These are phyloP conservation scores for Sebastes melanostomus DNA, from an alignment of 2,797 vertebrate species.

Conservation along the genomic window DNA sequence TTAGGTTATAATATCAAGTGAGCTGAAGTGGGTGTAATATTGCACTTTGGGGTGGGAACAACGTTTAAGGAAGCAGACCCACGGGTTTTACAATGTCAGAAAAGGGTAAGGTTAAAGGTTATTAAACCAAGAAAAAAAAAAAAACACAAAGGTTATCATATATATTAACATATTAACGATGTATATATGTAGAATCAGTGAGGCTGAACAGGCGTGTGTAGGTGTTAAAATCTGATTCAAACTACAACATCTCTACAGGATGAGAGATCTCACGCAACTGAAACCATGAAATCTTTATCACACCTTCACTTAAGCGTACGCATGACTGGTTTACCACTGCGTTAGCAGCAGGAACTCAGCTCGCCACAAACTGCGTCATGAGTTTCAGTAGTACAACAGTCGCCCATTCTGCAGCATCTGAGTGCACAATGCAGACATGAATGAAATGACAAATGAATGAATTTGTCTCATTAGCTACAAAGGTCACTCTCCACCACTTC, in stretches of 20 bases:
- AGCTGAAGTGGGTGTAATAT: not conserved
- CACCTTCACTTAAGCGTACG: not conserved
- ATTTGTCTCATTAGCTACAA: conserved; percentile 22
- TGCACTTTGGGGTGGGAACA: not conserved
- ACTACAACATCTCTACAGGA: not conserved
- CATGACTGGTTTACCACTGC: not conserved
- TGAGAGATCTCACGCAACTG: not conserved
- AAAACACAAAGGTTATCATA: not conserved
- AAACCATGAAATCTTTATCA: conserved; percentile 9
- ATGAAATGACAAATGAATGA: conserved; percentile 15
- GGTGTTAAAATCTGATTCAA: not conserved
- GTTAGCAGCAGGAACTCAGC: not conserved
- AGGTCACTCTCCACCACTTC: conserved; percentile 15
- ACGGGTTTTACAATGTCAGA: no score
- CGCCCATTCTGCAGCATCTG: not conserved
- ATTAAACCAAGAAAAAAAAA: not conserved
- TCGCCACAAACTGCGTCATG: conserved; percentile 50
- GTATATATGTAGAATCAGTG: not conserved
- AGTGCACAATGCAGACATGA: not conserved
- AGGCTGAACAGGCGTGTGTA: not conserved
- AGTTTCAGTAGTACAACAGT: not conserved
- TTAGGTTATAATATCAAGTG: not conserved
- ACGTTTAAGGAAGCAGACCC: not conserved
- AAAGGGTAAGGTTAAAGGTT: not conserved
- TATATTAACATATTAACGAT: not conserved